Base-by-base conservation (phyloP, 2,888 invertebrate species). In the Thereva nobilitata region DNA sequence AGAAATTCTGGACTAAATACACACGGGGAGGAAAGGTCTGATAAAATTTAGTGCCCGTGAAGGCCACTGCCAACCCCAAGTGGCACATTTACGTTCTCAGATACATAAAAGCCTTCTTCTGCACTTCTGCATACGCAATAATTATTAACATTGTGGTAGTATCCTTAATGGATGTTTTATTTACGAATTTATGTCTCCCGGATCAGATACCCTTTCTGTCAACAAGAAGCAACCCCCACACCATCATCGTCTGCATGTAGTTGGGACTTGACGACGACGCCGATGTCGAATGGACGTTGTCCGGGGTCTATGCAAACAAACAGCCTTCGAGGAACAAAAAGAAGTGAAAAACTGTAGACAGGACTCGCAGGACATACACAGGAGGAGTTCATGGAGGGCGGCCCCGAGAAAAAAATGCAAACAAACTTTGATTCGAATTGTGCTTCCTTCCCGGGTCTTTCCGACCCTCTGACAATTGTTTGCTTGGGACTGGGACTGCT, bases 401-500 rank as follows among this genome's bases (percentile, higher is more conserved):
- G n/a, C 35, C 38, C 9, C 38, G 37, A 61, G 23, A 23, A 23
- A 23, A 56, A 61, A 61, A 61, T 50, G 49, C 61, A 61, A 61
- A 61, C 50, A 61, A 61, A 61, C 61, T 61, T 50, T 61, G 61
- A 50, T 61, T 61, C 61, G 50, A 50, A 61, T 61, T 61, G 61
- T 50, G 61, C 50, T 34, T 61, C 61, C 49, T 50, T 40, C 50
- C 45, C 50, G 50, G 50, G 49, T 61, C 35, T 40, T 50, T 61
- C 61, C 49, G 50, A 49, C 61, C 50, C 50, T 34, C 34, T 40
- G 50, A 50, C 49, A 61, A 61, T 61, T 61, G 61, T 61, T 61
- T 61, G 61, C 50, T 5, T 38, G 38, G 40, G 38, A 53, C 34
- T 38, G 38, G 40, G 38, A 53, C 34, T 61, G 61, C 61, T 50